Conservation (phyloP, 37 sponge, comb jelly and placozoan genomes). For the Theonella swinhoei region DNA sequence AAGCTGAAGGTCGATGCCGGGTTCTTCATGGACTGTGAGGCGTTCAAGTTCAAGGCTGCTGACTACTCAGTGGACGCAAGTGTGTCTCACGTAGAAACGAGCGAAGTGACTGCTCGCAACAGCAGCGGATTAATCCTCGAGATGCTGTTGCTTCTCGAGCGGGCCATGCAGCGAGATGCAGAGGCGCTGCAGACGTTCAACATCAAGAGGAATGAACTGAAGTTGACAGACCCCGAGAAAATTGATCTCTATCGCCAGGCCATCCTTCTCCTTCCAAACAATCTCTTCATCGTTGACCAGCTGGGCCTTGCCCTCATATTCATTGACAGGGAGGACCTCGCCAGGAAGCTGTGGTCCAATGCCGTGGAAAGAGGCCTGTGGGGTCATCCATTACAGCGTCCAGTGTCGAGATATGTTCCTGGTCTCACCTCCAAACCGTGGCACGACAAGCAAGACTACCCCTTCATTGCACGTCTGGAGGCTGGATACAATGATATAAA, state of each 20-base stretch:
- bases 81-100: slow-evolving; percentile 16
- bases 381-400: slow-evolving; percentile 88
- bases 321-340: slow-evolving; percentile 31
- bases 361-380: slow-evolving; percentile 84
- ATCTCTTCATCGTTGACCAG: slow-evolving; percentile 88
- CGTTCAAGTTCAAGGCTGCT: slow-evolving; percentile 6
- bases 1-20: slow-evolving; percentile 57
- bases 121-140: slow-evolving; percentile 48
- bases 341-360: slow-evolving; percentile 72
- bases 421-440: slow-evolving; percentile 83
- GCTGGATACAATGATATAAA: slow-evolving; percentile 64
- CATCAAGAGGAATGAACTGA: slow-evolving; percentile 59
- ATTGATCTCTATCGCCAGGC: slow-evolving; percentile 75
- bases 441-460: slow-evolving; percentile 76
- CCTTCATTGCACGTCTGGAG: slow-evolving; percentile 76
- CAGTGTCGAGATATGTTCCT: slow-evolving; percentile 83
- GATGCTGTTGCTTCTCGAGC: slow-evolving; percentile 54
- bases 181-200: slow-evolving; percentile 77
- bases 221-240: slow-evolving; percentile 74
- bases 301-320: slow-evolving; percentile 78
- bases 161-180: slow-evolving; percentile 65
- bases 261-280: slow-evolving; percentile 82
- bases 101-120: slow-evolving; percentile 35
- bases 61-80: not conserved
- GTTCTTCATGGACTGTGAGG: slow-evolving; percentile 85